Percentiles rank a stretch among this genome's conserved stretches.
Conservation (phyloP, 2,888 invertebrate genomes). For the Megalurothrips usitatus region DNA sequence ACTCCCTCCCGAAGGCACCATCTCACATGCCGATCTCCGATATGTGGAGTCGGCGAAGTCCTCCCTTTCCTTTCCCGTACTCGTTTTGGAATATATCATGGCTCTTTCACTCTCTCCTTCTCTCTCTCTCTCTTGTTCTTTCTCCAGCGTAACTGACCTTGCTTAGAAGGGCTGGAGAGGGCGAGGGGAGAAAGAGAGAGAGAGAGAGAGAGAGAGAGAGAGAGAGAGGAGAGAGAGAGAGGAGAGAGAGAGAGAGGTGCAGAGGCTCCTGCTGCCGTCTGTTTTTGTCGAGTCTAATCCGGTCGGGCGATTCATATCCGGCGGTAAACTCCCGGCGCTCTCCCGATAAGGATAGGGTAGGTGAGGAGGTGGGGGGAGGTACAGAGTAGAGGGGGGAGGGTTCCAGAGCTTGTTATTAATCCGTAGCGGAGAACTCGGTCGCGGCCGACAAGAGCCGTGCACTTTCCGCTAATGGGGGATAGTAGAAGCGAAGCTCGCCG, state of each 20-base stretch:
- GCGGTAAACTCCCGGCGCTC: neutral
- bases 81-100: neutral
- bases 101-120: too few species aligned
- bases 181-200: neutral
- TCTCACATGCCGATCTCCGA: too few species aligned
- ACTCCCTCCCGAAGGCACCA: neutral
- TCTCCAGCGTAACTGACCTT: too few species aligned
- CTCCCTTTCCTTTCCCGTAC: neutral
- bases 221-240: slow-evolving; percentile 1
- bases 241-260: neutral
- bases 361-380: neutral
- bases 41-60: neutral
- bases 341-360: neutral
- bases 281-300: neutral
- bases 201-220: slow-evolving; percentile 1
- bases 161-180: too few species aligned
- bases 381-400: neutral
- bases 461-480: neutral
- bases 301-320: neutral
- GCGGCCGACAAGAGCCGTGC: neutral
- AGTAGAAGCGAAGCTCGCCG: neutral
- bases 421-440: neutral
- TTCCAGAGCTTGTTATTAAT: neutral
- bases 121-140: too few species aligned
- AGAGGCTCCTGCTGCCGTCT: neutral